Evolutionary conservation across 2,888 invertebrate species (phyloP), one percentile per base, ranked within the genome.

Genomic region (Syrphus vitripennis): DNA sequence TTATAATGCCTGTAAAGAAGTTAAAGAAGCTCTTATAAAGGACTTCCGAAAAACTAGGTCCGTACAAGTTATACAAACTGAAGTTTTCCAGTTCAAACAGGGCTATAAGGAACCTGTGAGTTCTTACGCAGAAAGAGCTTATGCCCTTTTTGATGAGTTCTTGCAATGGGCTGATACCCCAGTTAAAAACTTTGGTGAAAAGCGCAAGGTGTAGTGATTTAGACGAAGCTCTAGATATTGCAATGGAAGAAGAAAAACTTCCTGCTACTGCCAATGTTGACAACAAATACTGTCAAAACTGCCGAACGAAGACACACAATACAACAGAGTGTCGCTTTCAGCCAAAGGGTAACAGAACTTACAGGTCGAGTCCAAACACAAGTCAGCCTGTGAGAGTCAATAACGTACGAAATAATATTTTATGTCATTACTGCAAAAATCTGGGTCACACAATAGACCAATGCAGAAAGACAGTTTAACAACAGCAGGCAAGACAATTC

Each of bases 371-470:
- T 5, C 6, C 1, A 45, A 37, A 40, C 4, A 9, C 7, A n/a
- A n/a, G n/a, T n/a, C n/a, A n/a, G n/a, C n/a, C n/a, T n/a, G n/a
- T n/a, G n/a, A 24, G 12, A 12, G 48, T 24, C 2, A 14, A 61
- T 7, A 55, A 24, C 4, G 26, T 40, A 19, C 40, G 55, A 70
- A 40, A 40, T 34, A 40, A 4, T 26, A 14, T n/a, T 3, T 9
- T n/a, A 9, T 55, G 29, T 37, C n/a, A 40, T 2, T 40, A 40
- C 29, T 55, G 55, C 53, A 69, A 53, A 69, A 69, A 69, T 26
- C 50, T 55, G 40, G 69, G 21, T 21, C 55, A 59, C 14, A 34
- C 45, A n/a, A 59, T 59, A 57, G 45, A 71, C 31, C n/a, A 45
- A 9, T 71, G 45, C 31, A 19, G 57, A 16, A 59, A 59, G n/a